Conservation (phyloP, 2,888 invertebrate species). For the Rhaphigaster nebulosa region DNA sequence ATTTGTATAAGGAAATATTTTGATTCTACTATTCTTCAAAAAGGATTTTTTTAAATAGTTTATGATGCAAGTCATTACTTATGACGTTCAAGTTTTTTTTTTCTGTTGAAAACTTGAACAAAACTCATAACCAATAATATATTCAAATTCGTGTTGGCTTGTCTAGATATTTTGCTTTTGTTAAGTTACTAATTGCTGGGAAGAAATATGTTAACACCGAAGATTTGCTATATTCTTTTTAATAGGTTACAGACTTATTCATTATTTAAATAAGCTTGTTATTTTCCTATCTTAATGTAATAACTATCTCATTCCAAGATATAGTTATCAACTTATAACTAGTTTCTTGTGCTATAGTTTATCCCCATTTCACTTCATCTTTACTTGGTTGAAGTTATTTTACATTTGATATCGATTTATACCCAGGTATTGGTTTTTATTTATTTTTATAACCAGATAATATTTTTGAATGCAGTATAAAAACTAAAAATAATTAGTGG, state of each 20-base stretch:
- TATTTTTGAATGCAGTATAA: too few relatives aligned
- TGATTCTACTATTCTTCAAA: too few relatives aligned
- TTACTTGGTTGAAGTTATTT: not conserved
- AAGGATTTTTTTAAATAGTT: not conserved
- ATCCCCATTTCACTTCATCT: not conserved
- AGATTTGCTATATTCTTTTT: not conserved
- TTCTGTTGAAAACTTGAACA: not conserved
- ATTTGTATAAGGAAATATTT: too few relatives aligned
- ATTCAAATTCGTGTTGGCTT: not conserved
- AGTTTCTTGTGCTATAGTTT: not conserved
- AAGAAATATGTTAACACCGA: not conserved
- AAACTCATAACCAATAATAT: not conserved
- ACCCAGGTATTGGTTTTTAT: not conserved
- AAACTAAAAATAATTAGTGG: too few relatives aligned
- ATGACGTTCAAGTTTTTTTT: not conserved
- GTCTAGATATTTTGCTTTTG: not conserved
- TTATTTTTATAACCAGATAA: not conserved
- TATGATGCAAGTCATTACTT: not conserved
- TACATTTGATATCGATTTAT: not conserved
- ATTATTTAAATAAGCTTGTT: not conserved
- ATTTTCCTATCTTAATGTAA: not conserved
- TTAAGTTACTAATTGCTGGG: not conserved
- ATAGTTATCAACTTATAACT: not conserved
- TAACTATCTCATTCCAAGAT: not conserved
- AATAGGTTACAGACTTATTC: not conserved